Evolutionary conservation across 2,797 vertebrate genomes (phyloP).

Genomic region (Xiphophorus birchmanni): DNA sequence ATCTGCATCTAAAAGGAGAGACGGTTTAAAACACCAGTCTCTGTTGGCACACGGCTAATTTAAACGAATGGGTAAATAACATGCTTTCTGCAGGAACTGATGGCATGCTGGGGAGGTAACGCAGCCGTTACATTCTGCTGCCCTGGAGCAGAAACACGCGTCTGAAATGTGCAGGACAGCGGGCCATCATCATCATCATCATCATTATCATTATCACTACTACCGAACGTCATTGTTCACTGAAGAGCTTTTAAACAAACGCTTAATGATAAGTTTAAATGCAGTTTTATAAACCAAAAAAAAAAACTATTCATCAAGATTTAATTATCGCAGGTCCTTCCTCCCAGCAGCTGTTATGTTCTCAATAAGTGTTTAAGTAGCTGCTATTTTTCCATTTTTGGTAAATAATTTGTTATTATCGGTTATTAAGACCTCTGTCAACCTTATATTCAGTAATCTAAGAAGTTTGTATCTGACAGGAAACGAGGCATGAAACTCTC

Average conservation of each 20-base stretch:
- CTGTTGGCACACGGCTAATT: not conserved
- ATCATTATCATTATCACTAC: too few relatives aligned
- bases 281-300: not conserved
- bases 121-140: not conserved
- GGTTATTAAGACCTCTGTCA: not conserved
- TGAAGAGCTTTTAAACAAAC: not conserved
- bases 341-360: not conserved
- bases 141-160: not conserved
- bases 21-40: not conserved
- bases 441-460: not conserved
- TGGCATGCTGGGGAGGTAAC: not conserved
- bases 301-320: not conserved
- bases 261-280: not conserved
- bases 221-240: not conserved
- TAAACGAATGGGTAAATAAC: not conserved
- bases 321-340: not conserved
- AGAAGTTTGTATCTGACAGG: not conserved
- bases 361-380: too few relatives aligned
- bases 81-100: not conserved
- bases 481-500: not conserved
- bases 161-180: not conserved
- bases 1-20: not conserved
- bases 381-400: not conserved
- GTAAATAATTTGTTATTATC: not conserved
- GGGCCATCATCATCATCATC: not conserved